Evolutionary conservation across 2,113 vertebrate species (phyloP).

Genomic region (Macroglossus sobrinus): DNA sequence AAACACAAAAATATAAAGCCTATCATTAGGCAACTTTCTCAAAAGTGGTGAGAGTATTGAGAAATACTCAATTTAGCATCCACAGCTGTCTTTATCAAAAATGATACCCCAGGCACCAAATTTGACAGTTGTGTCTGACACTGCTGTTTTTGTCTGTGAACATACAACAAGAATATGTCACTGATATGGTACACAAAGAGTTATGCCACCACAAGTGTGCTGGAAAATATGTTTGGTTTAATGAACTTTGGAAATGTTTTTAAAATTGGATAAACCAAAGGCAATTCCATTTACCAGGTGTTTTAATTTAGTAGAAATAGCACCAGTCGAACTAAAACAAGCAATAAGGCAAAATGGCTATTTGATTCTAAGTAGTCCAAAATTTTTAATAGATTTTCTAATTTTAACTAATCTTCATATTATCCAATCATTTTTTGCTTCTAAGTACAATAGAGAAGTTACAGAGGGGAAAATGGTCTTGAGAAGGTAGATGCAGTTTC

Average conservation of each 20-base stretch:
- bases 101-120: slow-evolving; percentile 56
- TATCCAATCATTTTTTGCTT: not conserved
- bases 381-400: not conserved
- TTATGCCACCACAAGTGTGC: not conserved
- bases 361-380: not conserved
- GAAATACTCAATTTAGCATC: slow-evolving; percentile 62
- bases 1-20: not conserved
- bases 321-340: not conserved
- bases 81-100: slow-evolving; percentile 61
- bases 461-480: not conserved
- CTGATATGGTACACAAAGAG: not conserved
- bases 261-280: slow-evolving; percentile 34
- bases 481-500: not conserved
- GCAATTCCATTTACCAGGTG: not conserved
- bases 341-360: not conserved
- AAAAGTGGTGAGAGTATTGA: slow-evolving; percentile 17
- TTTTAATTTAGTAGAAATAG: not conserved
- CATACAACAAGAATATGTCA: slow-evolving; percentile 32
- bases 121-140: slow-evolving; percentile 53
- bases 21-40: slow-evolving; percentile 16
- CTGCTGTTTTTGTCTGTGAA: slow-evolving; percentile 54
- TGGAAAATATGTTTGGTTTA: slow-evolving; percentile 49
- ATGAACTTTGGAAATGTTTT: slow-evolving; percentile 23
- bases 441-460: not conserved
- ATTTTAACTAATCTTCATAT: not conserved